Conservation (phyloP, 2,888 invertebrate genomes). For the Sinohyriopsis cumingii region DNA sequence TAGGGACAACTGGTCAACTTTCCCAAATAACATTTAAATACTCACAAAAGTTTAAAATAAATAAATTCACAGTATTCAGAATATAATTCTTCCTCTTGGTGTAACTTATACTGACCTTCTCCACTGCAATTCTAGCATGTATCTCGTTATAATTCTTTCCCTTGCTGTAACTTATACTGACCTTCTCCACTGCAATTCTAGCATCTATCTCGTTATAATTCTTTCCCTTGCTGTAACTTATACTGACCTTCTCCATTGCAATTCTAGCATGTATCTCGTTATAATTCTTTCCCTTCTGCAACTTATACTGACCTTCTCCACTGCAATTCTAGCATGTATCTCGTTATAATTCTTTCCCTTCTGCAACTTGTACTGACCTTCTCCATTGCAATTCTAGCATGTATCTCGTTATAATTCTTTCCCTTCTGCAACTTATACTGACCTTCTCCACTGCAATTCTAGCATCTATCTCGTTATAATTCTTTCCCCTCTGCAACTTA, state of each 20-base stretch:
- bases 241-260: slow-evolving; percentile 86
- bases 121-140: slow-evolving; percentile 96
- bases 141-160: no score
- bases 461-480: slow-evolving; percentile 98
- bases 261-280: slow-evolving; percentile 98
- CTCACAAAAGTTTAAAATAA: no score
- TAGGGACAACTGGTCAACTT: no score
- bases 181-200: slow-evolving; percentile 94
- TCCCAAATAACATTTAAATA: no score
- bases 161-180: slow-evolving; percentile 33
- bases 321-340: slow-evolving; percentile 96
- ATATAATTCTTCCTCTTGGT: no score
- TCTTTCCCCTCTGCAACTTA: no score
- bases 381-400: slow-evolving; percentile 97
- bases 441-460: slow-evolving; percentile 94
- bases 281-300: no score
- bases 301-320: slow-evolving; percentile 82
- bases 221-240: no score
- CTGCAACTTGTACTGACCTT: slow-evolving; percentile 75
- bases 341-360: no score
- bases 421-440: slow-evolving; percentile 18
- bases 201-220: slow-evolving; percentile 99
- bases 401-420: slow-evolving; percentile 98
- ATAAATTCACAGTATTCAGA: no score
- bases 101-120: slow-evolving; percentile 76